phyloP scores from a whole-genome alignment of 2,797 vertebrate genomes.

The Acrocephalus scirpaceus region DNA sequence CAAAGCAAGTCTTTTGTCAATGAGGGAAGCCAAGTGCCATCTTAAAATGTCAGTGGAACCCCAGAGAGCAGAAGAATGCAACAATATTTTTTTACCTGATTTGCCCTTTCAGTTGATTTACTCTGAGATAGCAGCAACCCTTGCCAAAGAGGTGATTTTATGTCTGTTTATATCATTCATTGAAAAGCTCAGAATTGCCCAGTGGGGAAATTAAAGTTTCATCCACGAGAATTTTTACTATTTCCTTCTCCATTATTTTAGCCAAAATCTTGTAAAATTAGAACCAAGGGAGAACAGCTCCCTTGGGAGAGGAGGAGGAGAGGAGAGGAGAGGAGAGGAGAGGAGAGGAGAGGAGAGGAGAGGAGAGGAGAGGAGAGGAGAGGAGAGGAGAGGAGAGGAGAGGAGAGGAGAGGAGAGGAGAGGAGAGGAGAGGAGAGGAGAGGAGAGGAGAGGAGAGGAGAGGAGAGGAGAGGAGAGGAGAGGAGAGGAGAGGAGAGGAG shows the following conservation, averaged over 20 bases:
- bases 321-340: not conserved
- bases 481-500: not conserved
- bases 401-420: not conserved
- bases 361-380: not conserved
- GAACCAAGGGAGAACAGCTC: not conserved
- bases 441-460: not conserved
- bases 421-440: not conserved
- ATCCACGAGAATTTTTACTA: not conserved
- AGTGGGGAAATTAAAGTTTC: not conserved
- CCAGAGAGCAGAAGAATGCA: not conserved
- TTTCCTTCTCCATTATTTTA: not conserved
- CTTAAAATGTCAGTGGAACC: not conserved
- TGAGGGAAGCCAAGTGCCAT: not conserved
- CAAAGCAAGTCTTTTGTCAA: not conserved
- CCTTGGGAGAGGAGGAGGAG: not conserved
- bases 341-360: not conserved
- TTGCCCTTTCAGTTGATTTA: conserved; percentile 22
- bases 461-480: not conserved
- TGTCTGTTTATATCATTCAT: conserved; percentile 4
- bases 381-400: not conserved
- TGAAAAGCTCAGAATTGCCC: not conserved
- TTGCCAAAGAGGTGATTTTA: not conserved
- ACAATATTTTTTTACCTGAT: not conserved
- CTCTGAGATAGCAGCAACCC: not conserved
- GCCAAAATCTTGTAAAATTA: not conserved